Base-by-base conservation (phyloP, 2,113 vertebrate species). In the Rhea americana region DNA sequence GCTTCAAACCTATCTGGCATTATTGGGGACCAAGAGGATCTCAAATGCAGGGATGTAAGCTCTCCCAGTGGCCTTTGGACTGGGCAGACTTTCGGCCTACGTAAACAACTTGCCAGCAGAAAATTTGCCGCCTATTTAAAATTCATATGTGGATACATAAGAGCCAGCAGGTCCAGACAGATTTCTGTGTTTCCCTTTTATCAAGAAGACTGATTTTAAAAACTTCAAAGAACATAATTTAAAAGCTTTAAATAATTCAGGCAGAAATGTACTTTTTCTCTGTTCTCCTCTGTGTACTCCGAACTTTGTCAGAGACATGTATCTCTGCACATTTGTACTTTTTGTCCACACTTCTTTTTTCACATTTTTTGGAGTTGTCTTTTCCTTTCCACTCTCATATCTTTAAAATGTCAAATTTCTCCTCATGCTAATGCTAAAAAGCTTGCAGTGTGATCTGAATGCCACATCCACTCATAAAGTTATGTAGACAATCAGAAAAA, bases 121-220 rank as follows among this genome's bases (percentile, higher is more conserved):
- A 86, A 90, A 90, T 5, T 80, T 80, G 58, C 48, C 89, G 35
- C 70, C 82, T 76, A 78, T 86, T 26, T 83, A 79, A 86, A 86
- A 93, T 75, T 35, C 11, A 65, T 81, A 58, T 58, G 30, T 32
- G 74, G 58, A 47, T 1, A 4, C 7, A 1, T 68, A 93, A 91
- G 30, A 95, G 61, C 30, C 43, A 94, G 47, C 28, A 78, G 65
- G 61, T 72, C 47, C 74, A 82, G 74, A 75, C 71, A 1, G 7
- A 93, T 87, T 92, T 50, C 80, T 89, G 56, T 74, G 73, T 84
- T 91, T 70, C 48, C 47, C 48, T 91, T 94, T 83, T 72, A 93
- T 47, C 72, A 68, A 73, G 85, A 93, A 95, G 70, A 63, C 47
- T 81, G 45, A 78, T 84, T 91, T 86, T 78, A 86, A 96, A 90